A percentile compares a stretch with the other conserved stretches of the same genome.
Evolutionary conservation across 2,888 invertebrate genomes (phyloP).

Genomic region (Arrhopalites spinosus): DNA sequence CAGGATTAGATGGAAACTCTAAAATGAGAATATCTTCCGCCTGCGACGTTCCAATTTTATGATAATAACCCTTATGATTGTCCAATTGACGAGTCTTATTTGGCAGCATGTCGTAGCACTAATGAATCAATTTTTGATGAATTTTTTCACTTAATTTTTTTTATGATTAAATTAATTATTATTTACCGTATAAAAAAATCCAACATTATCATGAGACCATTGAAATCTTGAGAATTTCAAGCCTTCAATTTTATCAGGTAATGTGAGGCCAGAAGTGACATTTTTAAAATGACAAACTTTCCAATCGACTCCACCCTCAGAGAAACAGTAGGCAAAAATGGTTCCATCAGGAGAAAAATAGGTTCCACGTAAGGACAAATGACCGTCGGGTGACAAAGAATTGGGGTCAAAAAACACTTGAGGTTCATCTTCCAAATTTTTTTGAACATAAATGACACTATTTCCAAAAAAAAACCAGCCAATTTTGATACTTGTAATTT

Average conservation of each 20-base stretch:
- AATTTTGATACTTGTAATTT: too few relatives aligned
- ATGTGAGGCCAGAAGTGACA: conserved; percentile 6
- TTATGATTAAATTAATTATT: neutral
- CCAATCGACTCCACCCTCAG: conserved; percentile 25
- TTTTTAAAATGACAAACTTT: conserved; percentile 29
- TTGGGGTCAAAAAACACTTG: conserved; percentile 33
- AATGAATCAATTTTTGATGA: neutral
- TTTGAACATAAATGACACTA: conserved; percentile 18
- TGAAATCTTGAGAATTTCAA: conserved; percentile 27
- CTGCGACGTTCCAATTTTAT: conserved; percentile 24
- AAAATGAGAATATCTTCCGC: conserved; percentile 17
- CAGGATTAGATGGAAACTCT: conserved; percentile 9
- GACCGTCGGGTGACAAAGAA: neutral
- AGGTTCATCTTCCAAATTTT: neutral
- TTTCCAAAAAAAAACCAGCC: neutral
- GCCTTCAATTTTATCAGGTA: conserved; percentile 30
- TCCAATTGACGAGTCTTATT: conserved; percentile 13
- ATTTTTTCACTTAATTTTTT: neutral
- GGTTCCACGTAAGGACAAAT: neutral
- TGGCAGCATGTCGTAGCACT: conserved; percentile 18
- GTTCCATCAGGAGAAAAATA: conserved; percentile 29
- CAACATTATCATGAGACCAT: conserved; percentile 30
- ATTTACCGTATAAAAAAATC: conserved; percentile 35
- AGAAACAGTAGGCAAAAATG: conserved; percentile 30
- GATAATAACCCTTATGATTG: conserved; percentile 28